These are phyloP conservation scores for Hylaeus volcanicus DNA, from an alignment of 1,140 invertebrate genomes.

Conservation along the genomic window DNA sequence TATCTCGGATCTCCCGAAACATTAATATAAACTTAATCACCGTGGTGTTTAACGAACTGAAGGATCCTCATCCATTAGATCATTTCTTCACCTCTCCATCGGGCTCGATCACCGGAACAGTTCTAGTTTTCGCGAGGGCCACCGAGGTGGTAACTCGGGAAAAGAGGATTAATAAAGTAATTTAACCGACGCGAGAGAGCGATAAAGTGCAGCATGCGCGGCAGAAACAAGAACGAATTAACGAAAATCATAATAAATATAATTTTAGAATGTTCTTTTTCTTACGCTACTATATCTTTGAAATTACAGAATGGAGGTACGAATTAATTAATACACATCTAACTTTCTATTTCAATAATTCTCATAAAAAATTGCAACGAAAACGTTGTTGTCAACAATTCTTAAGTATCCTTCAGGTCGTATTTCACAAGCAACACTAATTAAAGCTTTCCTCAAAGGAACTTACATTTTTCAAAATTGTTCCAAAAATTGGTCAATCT, in stretches of 20 bases:
- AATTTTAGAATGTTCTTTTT: too few relatives aligned
- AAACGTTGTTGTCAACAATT: too few relatives aligned
- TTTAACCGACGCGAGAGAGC: slow-evolving; percentile 61
- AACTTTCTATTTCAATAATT: too few relatives aligned
- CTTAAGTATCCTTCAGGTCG: too few relatives aligned
- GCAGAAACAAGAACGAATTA: slow-evolving; percentile 9
- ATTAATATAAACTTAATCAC: slow-evolving; percentile 50
- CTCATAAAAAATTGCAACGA: too few relatives aligned
- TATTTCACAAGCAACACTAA: too few relatives aligned
- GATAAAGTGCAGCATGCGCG: slow-evolving; percentile 29
- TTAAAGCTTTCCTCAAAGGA: too few relatives aligned
- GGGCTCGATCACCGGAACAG: slow-evolving; percentile 18
- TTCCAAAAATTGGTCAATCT: background rate
- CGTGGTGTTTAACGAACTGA: slow-evolving; percentile 44
- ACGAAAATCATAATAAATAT: too few relatives aligned
- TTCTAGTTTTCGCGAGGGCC: slow-evolving; percentile 6
- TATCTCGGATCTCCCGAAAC: slow-evolving; percentile 1
- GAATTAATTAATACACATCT: too few relatives aligned
- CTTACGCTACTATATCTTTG: too few relatives aligned
- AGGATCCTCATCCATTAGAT: slow-evolving; percentile 32
- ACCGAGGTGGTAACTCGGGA: slow-evolving; percentile 36
- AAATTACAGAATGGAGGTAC: too few relatives aligned
- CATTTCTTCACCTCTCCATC: slow-evolving; percentile 30
- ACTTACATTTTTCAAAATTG: background rate
- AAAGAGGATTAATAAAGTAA: slow-evolving; percentile 72